These are phyloP conservation scores for Dryoscopus gambensis DNA, from an alignment of 2,113 vertebrate species.

Conservation along the genomic window DNA sequence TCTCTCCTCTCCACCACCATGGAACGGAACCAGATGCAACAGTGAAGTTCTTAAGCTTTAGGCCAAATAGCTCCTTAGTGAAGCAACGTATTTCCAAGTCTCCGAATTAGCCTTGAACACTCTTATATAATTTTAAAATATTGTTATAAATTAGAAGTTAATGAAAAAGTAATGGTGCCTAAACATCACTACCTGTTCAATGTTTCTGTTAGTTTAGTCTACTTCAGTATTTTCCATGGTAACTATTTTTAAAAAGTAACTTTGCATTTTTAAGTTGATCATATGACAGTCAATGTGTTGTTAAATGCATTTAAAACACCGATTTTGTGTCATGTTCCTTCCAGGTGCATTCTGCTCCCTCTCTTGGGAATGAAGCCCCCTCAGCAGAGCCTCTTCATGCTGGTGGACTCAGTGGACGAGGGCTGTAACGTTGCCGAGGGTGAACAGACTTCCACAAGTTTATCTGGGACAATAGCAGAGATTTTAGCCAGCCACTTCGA, in stretches of 20 bases:
- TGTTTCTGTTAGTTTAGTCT: not conserved
- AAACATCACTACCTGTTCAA: not conserved
- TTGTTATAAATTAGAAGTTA: not conserved
- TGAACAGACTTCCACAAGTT: slow-evolving; percentile 77
- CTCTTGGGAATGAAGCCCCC: slow-evolving; percentile 87
- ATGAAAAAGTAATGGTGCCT: not conserved
- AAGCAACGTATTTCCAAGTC: not conserved
- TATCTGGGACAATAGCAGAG: slow-evolving; percentile 89
- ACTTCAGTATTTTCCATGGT: not conserved
- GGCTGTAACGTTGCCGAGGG: slow-evolving; percentile 82
- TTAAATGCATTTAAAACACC: not conserved
- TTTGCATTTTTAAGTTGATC: not conserved
- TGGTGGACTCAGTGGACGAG: slow-evolving; percentile 93
- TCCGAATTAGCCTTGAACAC: not conserved
- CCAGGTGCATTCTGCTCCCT: slow-evolving; percentile 89
- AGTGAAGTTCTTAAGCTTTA: not conserved
- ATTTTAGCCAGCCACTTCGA: slow-evolving; percentile 92
- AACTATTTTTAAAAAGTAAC: not conserved
- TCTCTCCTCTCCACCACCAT: no score
- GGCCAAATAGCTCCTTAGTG: not conserved
- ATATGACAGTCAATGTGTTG: fast-evolving
- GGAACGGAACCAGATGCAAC: no score
- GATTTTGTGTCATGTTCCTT: not conserved
- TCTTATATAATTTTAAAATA: not conserved
- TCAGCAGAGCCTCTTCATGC: slow-evolving; percentile 86